phyloP scores from a whole-genome alignment of 2,888 invertebrate species.

The Ditula angustiorana region DNA sequence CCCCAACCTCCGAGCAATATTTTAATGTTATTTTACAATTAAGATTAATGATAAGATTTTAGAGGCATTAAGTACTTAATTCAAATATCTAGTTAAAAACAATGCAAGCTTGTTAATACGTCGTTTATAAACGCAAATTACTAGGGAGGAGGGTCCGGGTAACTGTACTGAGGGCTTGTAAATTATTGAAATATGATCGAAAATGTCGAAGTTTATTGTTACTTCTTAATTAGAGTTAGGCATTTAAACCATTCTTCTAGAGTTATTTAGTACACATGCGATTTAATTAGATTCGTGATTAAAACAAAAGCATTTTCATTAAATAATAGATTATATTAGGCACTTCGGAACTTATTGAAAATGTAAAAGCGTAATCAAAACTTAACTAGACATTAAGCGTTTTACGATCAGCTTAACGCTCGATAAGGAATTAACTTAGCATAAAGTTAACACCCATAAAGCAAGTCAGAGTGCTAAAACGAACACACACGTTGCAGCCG shows the following conservation, averaged over 20 bases:
- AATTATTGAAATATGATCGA: constrained; percentile 48
- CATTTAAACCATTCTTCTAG: neutral
- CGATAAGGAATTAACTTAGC: constrained; percentile 37
- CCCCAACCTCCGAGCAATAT: constrained; percentile 71
- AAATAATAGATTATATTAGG: neutral
- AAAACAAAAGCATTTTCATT: neutral
- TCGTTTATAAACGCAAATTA: constrained; percentile 72
- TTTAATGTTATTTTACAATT: constrained; percentile 85
- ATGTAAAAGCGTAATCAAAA: constrained; percentile 28
- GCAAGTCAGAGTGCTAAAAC: constrained; percentile 36
- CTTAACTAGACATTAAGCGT: constrained; percentile 39
- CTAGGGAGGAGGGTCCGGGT: constrained; percentile 62
- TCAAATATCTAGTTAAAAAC: constrained; percentile 81
- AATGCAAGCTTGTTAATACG: constrained; percentile 67
- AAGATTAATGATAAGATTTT: constrained; percentile 84
- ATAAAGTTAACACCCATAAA: constrained; percentile 40
- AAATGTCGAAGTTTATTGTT: constrained; percentile 5
- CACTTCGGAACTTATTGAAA: neutral
- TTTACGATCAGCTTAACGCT: constrained; percentile 13
- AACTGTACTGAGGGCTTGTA: constrained; percentile 46
- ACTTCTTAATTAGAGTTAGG: constrained; percentile 26
- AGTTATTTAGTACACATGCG: neutral
- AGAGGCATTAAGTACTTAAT: constrained; percentile 83
- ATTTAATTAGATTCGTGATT: neutral
- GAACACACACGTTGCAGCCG: constrained; percentile 73